phyloP scores from a whole-genome alignment of 2,797 vertebrate species.

The Melanotaenia trifasciata region DNA sequence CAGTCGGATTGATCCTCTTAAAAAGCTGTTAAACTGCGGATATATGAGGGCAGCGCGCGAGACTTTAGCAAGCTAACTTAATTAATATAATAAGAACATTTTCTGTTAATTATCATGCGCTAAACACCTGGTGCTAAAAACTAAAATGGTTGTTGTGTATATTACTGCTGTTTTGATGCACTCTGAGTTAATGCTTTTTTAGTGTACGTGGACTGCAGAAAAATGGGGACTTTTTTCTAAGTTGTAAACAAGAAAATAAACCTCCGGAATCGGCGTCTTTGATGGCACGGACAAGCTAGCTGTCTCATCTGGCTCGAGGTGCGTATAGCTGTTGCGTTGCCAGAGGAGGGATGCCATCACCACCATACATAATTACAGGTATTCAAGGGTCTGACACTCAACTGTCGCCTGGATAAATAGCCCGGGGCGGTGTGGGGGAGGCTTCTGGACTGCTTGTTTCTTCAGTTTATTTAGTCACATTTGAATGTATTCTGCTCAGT shows the following conservation, averaged over 20 bases:
- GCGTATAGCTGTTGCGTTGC: constrained; percentile 43
- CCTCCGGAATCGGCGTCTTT: not conserved
- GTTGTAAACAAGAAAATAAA: not conserved
- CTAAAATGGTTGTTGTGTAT: not conserved
- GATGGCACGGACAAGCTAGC: not conserved
- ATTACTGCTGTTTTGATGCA: constrained; percentile 41
- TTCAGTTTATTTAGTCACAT: not conserved
- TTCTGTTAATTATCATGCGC: not conserved
- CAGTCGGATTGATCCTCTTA: constrained; percentile 29
- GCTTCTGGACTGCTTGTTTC: not conserved
- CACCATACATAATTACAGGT: constrained; percentile 63
- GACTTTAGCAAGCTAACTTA: not conserved
- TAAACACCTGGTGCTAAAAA: constrained; percentile 25
- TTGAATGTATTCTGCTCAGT: constrained; percentile 1
- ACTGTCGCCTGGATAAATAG: constrained; percentile 52
- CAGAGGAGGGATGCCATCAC: constrained; percentile 54
- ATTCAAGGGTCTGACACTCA: constrained; percentile 51
- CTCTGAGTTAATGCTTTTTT: constrained; percentile 36
- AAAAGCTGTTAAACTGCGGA: constrained; percentile 43
- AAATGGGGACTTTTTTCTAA: not conserved
- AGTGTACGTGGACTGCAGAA: constrained; percentile 7
- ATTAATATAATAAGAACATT: not conserved
- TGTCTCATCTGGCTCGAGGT: constrained; percentile 5
- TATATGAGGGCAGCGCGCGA: not conserved
- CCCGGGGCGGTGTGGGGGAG: constrained; percentile 10